Evolutionary conservation across 2,113 vertebrate genomes (phyloP).

Genomic region (Dromiciops gliroides): DNA sequence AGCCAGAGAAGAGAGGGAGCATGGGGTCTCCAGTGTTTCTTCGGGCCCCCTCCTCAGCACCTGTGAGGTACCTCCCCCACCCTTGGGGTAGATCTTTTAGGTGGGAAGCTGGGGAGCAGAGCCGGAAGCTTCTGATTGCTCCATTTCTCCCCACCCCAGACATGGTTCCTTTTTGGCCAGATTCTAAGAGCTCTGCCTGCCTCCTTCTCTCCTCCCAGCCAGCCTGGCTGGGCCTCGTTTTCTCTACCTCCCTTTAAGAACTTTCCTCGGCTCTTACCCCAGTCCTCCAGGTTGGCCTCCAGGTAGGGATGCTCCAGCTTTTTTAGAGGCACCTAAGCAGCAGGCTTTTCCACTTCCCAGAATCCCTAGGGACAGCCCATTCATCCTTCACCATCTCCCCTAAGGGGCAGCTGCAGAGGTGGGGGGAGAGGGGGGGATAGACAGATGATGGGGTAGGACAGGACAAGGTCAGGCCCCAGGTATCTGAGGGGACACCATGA

Average conservation of each 20-base stretch:
- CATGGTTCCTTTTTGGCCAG: constrained; percentile 72
- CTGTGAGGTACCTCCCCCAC: not conserved
- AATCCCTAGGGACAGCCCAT: not conserved
- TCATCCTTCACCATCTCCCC: not conserved
- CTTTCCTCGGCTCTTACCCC: not conserved
- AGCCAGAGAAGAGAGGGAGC: not conserved
- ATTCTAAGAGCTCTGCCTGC: not conserved
- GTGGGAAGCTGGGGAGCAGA: constrained; percentile 26
- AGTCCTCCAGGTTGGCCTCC: not conserved
- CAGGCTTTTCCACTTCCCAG: not conserved
- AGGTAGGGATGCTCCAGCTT: not conserved
- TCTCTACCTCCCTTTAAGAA: not conserved
- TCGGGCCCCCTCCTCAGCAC: not conserved
- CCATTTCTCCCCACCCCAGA: constrained; percentile 58
- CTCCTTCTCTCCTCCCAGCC: not conserved
- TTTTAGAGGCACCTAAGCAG: not conserved
- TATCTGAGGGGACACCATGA: not conserved
- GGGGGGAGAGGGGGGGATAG: not conserved
- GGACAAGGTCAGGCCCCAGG: not conserved
- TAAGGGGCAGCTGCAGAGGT: constrained; percentile 65
- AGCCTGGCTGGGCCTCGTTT: not conserved
- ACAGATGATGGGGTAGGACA: not conserved
- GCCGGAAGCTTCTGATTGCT: constrained; percentile 70
- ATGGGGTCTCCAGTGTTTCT: not conserved
- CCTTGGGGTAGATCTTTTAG: not conserved